Evolutionary conservation across 2,888 invertebrate genomes (phyloP).

Genomic region (Andrena dorsata): DNA sequence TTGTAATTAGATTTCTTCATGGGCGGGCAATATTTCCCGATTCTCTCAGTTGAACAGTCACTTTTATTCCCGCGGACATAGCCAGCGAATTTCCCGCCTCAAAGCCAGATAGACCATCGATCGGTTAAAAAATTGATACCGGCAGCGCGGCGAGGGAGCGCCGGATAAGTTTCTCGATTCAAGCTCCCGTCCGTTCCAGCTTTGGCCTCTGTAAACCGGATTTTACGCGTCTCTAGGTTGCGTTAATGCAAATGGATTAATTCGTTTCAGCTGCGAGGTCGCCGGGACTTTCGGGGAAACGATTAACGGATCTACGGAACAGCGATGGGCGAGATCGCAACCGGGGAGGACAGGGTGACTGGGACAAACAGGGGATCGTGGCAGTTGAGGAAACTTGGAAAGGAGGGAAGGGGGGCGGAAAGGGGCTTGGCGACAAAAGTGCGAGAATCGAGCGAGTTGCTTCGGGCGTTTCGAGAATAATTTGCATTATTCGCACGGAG

Average conservation of each 20-base stretch:
- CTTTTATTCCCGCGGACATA: slow-evolving; percentile 24
- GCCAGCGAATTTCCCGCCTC: neutral
- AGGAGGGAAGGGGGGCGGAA: neutral
- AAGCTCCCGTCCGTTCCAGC: slow-evolving; percentile 6
- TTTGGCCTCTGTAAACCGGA: slow-evolving; percentile 42
- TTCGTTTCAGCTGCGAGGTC: slow-evolving; percentile 56
- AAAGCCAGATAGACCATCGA: slow-evolving; percentile 22
- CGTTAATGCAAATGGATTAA: slow-evolving; percentile 70
- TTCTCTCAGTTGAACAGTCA: slow-evolving; percentile 6
- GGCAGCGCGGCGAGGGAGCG: neutral
- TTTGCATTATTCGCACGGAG: slow-evolving; percentile 72
- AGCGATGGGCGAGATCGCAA: neutral
- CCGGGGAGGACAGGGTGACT: neutral
- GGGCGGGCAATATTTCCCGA: slow-evolving; percentile 11
- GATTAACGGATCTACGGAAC: slow-evolving; percentile 40
- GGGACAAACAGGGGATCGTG: neutral
- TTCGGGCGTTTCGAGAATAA: slow-evolving; percentile 67
- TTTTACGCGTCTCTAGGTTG: slow-evolving; percentile 66
- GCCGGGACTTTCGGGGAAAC: slow-evolving; percentile 37
- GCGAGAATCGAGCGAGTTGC: slow-evolving; percentile 59
- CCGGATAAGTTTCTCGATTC: slow-evolving; percentile 24
- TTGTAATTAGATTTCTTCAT: neutral
- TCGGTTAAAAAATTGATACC: slow-evolving; percentile 37
- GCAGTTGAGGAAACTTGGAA: slow-evolving; percentile 6
- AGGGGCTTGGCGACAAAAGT: slow-evolving; percentile 47